Evolutionary conservation across 2,113 vertebrate genomes (phyloP).

Genomic region (Rhinichthys klamathensis): DNA sequence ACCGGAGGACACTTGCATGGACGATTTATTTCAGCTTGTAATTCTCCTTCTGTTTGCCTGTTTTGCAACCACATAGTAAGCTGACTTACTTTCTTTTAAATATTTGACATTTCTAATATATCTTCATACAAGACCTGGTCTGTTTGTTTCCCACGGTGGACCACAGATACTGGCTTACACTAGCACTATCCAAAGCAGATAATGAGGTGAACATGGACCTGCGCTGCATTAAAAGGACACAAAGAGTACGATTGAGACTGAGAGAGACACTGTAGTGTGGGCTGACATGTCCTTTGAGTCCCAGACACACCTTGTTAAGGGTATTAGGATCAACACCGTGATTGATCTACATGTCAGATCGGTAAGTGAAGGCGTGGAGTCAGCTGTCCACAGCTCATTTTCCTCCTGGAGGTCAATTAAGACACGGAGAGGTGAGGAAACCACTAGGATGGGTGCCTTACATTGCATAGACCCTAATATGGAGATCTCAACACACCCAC

Average conservation of each 20-base stretch:
- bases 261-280: background rate
- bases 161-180: background rate
- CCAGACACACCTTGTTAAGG: slow-evolving; percentile 68
- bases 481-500: background rate
- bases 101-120: background rate
- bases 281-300: slow-evolving; percentile 65
- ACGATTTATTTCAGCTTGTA: slow-evolving; percentile 13
- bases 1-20: background rate
- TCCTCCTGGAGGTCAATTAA: slow-evolving; percentile 64
- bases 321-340: slow-evolving; percentile 71
- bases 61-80: background rate
- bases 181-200: background rate
- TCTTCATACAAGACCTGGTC: background rate
- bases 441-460: slow-evolving; percentile 12
- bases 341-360: slow-evolving; percentile 75
- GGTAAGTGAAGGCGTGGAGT: slow-evolving; percentile 63
- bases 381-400: slow-evolving; percentile 59
- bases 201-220: slow-evolving; percentile 16
- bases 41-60: background rate
- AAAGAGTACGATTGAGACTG: background rate
- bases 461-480: background rate
- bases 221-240: background rate
- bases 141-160: slow-evolving; percentile 6
- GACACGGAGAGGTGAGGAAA: slow-evolving; percentile 47
- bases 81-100: background rate